phyloP scores from a whole-genome alignment of 2,888 invertebrate species.

The Platerodrilus igneus region DNA sequence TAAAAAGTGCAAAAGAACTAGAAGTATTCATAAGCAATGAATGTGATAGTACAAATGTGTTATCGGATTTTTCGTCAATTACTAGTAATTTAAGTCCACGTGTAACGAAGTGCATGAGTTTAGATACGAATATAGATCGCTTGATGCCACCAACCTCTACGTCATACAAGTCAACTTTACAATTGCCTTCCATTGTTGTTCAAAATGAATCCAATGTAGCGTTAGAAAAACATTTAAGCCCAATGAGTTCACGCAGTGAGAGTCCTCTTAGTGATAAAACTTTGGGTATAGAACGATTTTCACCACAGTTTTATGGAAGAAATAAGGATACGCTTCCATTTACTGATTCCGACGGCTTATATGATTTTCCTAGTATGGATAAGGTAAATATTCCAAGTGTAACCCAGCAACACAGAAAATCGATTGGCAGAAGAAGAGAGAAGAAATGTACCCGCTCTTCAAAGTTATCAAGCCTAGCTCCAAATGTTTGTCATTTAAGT shows the following conservation, averaged over 20 bases:
- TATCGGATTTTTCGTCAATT: constrained; percentile 50
- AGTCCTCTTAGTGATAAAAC: constrained; percentile 73
- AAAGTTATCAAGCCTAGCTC: constrained; percentile 54
- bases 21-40: constrained; percentile 49
- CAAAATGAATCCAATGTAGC: constrained; percentile 51
- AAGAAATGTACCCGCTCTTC: constrained; percentile 53
- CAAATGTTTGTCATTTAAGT: constrained; percentile 55
- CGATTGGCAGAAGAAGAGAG: constrained; percentile 59
- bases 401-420: constrained; percentile 56
- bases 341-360: constrained; percentile 75
- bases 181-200: constrained; percentile 59
- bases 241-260: constrained; percentile 74
- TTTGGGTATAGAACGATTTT: constrained; percentile 59
- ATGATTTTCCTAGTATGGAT: constrained; percentile 76
- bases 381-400: constrained; percentile 48
- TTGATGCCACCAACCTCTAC: constrained; percentile 32
- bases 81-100: constrained; percentile 50
- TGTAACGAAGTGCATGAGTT: constrained; percentile 55
- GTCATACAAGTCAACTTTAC: constrained; percentile 48
- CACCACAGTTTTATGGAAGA: constrained; percentile 67
- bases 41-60: constrained; percentile 43
- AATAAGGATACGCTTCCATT: constrained; percentile 61
- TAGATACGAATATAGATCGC: constrained; percentile 53
- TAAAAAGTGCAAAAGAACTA: constrained; percentile 62
- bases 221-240: constrained; percentile 58